These are phyloP conservation scores for Ceratoteleas bidentatus DNA, from an alignment of 1,140 invertebrate genomes.

Conservation along the genomic window DNA sequence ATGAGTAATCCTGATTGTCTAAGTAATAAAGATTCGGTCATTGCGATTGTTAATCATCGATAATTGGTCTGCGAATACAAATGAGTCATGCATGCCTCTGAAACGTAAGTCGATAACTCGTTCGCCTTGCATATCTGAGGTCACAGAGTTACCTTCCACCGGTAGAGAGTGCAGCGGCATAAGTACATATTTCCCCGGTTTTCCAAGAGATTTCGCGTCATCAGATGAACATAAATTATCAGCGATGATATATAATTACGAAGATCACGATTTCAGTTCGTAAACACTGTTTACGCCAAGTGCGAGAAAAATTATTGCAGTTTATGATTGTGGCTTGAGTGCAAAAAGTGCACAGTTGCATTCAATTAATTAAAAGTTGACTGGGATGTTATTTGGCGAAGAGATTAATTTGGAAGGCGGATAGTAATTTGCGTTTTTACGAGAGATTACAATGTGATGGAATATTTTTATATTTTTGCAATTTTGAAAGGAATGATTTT, in stretches of 20 bases:
- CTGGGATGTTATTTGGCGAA: too few species aligned
- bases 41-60: conserved; percentile 39
- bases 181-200: conserved; percentile 20
- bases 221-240: conserved; percentile 21
- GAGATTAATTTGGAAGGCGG: too few species aligned
- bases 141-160: conserved; percentile 47
- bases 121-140: conserved; percentile 49
- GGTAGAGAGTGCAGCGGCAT: conserved; percentile 27
- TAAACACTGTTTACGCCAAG: too few species aligned
- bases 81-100: conserved; percentile 31
- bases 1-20: conserved; percentile 15
- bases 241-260: conserved; percentile 6
- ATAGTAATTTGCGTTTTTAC: too few species aligned
- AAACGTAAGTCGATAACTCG: conserved; percentile 39
- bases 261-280: too few species aligned
- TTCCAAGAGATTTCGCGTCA: conserved; percentile 39
- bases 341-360: too few species aligned
- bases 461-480: too few species aligned
- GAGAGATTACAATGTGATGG: too few species aligned
- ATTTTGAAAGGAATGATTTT: too few species aligned
- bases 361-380: too few species aligned
- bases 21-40: conserved; percentile 35
- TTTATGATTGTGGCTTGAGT: too few species aligned
- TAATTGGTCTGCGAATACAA: conserved; percentile 29
- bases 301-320: too few species aligned